Base-by-base conservation (phyloP, 2,888 invertebrate genomes). In the Epiblema foenella region DNA sequence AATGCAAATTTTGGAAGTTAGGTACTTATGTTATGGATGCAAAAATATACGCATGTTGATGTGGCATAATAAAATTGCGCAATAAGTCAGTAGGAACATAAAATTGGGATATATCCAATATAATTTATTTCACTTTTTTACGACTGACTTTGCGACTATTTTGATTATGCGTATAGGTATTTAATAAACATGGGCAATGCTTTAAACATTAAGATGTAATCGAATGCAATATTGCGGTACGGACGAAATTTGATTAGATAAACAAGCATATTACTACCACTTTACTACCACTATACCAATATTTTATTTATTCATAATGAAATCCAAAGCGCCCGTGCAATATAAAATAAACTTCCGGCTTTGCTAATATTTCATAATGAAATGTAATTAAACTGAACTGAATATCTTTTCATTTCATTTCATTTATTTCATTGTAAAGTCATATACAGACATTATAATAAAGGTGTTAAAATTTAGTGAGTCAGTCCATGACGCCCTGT, bases 291-390 rank as follows among this genome's bases (percentile, higher is more conserved):
- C 85, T 86, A 85, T 84, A 82, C 76, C 79, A 78, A 85, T 86
- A 83, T 86, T 69, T 79, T 81, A 79, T 82, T 82, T 86, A 83
- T 80, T 81, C 79, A 86, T 82, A n/a, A 84, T 84, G 83, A 85
- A 49, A 17, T 59, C 20, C 42, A 18, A 59, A 67, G 39, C 51
- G 11, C 29, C 18, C 58, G 33, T 58, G 46, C n/a, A 12, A 51
- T 24, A 37, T 46, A 39, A 58, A 17, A 37, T 58, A 37, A 39
- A 58, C 39, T 18, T 49, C 12, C 49, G 18, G 15, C 33, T 51
- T 51, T 1, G 18, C 62, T 29, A 33, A 49, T 33, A 17, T 33
- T 49, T 29, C 7, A 18, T 20, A 5, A 11, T 37, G 58, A 18
- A 9, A 17, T 37, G 7, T 18, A 37, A 15, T 8, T 54, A n/a